Evolutionary conservation across 2,888 invertebrate species (phyloP), one percentile per base, ranked within the genome.

Genomic region (Poecilus cupreus): DNA sequence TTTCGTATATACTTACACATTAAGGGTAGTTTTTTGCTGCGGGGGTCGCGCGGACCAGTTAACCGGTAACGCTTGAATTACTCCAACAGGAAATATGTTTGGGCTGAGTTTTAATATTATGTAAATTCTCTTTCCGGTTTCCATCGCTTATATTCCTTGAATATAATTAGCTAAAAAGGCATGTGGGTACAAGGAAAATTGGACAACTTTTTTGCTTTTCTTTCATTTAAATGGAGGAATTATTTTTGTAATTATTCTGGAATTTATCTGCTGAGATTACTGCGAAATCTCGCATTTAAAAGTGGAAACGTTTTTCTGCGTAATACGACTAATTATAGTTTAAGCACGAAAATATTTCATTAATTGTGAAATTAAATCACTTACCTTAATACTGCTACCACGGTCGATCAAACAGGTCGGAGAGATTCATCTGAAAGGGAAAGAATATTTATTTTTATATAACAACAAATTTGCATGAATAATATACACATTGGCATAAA

Each of bases 11-110:
- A 18, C 16, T 37, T 37, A 68, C 10, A 60, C 13, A 37, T 32
- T 68, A 68, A 26, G 60, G 60, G 26, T 60, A 60, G 26, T 26
- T 54, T 51, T 54, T 60, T 60, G 60, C 24, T 13, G 54, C 20
- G 22, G 8, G 54, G 54, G 54, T 54, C 54, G 8, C 32, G 54
- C 4, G 54, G 22, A 18, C 22, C 60, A n/a, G 8, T 13, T 60
- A 13, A 24, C 26, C 26, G 60, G 60, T 26, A 60, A 60, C 60
- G 13, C 26, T 54, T 60, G 60, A 60, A 60, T 60, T 60, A 60
- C 60, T 60, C 26, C 60, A 60, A 60, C 60, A 8, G 60, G 60
- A 60, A 60, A 60, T 60, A 60, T 60, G 60, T 60, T 60, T 60
- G 26, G 60, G 60, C 24, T 13, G 60, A 60, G 60, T 60, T 60